phyloP scores from a whole-genome alignment of 2,113 vertebrate genomes.

The Pelmatolapia mariae region DNA sequence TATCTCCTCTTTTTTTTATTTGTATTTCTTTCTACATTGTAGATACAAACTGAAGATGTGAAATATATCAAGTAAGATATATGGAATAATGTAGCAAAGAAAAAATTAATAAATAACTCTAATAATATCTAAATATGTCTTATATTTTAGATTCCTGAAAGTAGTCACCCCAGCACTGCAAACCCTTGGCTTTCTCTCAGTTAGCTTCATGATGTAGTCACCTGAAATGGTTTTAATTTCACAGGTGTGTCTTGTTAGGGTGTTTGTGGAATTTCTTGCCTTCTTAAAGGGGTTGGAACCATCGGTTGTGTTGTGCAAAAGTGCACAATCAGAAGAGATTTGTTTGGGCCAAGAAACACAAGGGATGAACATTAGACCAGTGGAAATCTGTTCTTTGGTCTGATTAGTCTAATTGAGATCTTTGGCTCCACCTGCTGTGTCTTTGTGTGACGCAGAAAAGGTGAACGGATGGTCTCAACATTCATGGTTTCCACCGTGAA shows the following conservation, averaged over 20 bases:
- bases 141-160: not conserved
- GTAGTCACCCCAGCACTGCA: not conserved
- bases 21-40: not conserved
- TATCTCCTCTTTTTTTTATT: not conserved
- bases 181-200: not conserved
- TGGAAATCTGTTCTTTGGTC: not conserved
- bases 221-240: not conserved
- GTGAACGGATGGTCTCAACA: not conserved
- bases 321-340: not conserved
- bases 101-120: not conserved
- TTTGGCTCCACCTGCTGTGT: not conserved
- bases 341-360: not conserved
- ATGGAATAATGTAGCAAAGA: not conserved
- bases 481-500: not conserved
- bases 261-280: not conserved
- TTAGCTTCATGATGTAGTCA: not conserved
- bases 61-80: not conserved
- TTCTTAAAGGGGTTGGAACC: not conserved
- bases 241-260: not conserved
- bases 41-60: not conserved
- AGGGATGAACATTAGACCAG: not conserved
- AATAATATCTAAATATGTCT: not conserved
- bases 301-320: not conserved
- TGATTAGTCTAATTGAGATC: not conserved
- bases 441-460: not conserved